Base-by-base conservation (phyloP, 2,888 invertebrate species). In the Panzeria rudis region DNA sequence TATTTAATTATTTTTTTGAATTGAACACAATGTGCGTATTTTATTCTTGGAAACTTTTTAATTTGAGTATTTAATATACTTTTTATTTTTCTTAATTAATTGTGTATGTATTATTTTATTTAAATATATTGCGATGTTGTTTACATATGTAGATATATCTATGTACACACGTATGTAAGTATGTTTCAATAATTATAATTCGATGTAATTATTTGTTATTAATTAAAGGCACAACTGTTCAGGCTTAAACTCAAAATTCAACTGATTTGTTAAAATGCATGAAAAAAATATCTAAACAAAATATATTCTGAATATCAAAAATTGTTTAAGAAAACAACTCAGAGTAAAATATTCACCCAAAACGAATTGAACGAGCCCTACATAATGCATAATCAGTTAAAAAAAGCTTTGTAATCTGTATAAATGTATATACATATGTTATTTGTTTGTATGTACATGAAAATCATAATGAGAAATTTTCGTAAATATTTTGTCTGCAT, bases 231-330 rank as follows among this genome's bases (percentile, higher is more conserved):
- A 59, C 83, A 87, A 87, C 87, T 83, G 84, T 56, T 80, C 87
- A 84, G 87, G 62, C 79, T 87, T 87, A 84, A 82, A 88, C 87
- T 87, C 84, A 86, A 87, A 86, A 83, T 87, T 88, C 83, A 86
- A 88, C 88, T 88, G 88, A 87, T 87, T 87, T 86, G 86, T 86
- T 83, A 44, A 69, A 80, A 72, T 86, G 84, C 84, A 86, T 83
- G 73, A 84, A 81, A 64, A 59, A 71, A 76, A 73, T 79, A 76
- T 83, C 85, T 79, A 77, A 82, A 83, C 71, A 78, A 78, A 82
- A 82, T 82, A 44, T 72, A 75, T 85, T 82, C 75, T 78, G 41
- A 85, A 85, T 76, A 80, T 66, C 59, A 82, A 71, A 81, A 81
- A 38, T 73, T 66, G 25, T 38, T 50, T 25, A 69, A 44, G 64